Percentiles rank a stretch among this genome's conserved stretches.
phyloP scores from a whole-genome alignment of 2,797 vertebrate genomes.

The Pterois miles region DNA sequence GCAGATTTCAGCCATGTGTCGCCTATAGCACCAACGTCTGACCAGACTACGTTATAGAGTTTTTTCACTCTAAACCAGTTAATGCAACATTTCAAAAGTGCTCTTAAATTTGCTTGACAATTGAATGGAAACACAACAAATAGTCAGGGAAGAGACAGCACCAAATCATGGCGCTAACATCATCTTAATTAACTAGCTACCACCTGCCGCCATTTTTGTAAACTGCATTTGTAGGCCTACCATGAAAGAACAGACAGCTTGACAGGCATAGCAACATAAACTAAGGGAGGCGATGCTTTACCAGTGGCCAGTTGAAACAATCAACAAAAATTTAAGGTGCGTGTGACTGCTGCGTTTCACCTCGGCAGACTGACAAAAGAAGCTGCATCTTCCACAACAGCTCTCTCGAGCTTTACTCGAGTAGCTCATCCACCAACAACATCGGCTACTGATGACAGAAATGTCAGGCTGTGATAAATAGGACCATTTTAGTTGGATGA shows the following conservation, averaged over 20 bases:
- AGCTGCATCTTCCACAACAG: slow-evolving; percentile 44
- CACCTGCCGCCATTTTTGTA: background rate
- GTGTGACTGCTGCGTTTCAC: slow-evolving; percentile 29
- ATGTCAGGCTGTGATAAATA: slow-evolving; percentile 75
- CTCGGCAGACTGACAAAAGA: slow-evolving; percentile 35
- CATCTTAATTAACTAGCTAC: background rate
- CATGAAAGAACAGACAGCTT: background rate
- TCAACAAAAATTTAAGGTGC: slow-evolving; percentile 19
- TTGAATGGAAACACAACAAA: too few relatives aligned
- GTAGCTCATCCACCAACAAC: slow-evolving; percentile 66
- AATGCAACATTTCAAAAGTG: too few relatives aligned
- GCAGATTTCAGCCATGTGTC: too few relatives aligned
- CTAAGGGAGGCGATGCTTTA: background rate
- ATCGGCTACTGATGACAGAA: slow-evolving; percentile 70
- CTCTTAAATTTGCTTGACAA: too few relatives aligned
- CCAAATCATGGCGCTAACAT: background rate
- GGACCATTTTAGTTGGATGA: slow-evolving; percentile 67
- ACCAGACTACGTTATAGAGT: too few relatives aligned
- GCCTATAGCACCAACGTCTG: too few relatives aligned
- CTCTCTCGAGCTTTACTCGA: slow-evolving; percentile 57
- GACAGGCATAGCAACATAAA: background rate
- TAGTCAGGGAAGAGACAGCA: background rate
- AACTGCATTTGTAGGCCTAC: background rate
- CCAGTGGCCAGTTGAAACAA: slow-evolving; percentile 19
- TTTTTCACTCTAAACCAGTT: too few relatives aligned